Conservation (phyloP, 2,797 vertebrate genomes). For the Lepidocolaptes lacrymiger region DNA sequence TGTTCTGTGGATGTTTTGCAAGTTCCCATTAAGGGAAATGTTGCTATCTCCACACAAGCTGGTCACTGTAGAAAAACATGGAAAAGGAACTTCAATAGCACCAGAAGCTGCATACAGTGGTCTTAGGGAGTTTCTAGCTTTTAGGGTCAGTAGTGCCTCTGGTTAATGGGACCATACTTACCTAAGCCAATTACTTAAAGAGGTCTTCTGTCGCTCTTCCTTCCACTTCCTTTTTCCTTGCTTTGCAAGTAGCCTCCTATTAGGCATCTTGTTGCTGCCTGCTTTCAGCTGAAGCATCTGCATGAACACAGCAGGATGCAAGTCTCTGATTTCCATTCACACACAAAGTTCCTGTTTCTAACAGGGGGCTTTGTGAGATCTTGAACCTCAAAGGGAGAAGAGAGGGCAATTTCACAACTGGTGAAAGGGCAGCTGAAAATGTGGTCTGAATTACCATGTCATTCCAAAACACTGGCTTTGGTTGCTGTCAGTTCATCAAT, state of each 20-base stretch:
- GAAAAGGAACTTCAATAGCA: not conserved
- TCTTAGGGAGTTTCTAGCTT: not conserved
- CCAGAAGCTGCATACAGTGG: not conserved
- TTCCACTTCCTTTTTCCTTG: not conserved
- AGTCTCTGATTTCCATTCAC: constrained; percentile 15
- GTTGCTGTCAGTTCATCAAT: not conserved
- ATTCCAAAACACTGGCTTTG: not conserved
- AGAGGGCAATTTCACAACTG: not conserved
- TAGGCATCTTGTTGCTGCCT: not conserved
- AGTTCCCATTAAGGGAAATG: not conserved
- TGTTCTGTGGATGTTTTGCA: not conserved
- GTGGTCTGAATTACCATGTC: constrained; percentile 32
- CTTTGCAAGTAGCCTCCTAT: not conserved
- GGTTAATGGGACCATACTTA: not conserved
- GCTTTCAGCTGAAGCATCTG: not conserved
- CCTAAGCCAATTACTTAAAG: constrained; percentile 10
- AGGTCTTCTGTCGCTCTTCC: not conserved
- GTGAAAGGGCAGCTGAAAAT: constrained; percentile 15
- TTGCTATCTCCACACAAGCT: not conserved
- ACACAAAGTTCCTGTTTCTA: not conserved
- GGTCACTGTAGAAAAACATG: not conserved
- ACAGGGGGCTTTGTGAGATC: not conserved
- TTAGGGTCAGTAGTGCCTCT: not conserved
- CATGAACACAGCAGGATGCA: not conserved
- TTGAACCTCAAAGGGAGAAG: not conserved